phyloP scores from a whole-genome alignment of 2,888 invertebrate species.

The Suillia variegata region DNA sequence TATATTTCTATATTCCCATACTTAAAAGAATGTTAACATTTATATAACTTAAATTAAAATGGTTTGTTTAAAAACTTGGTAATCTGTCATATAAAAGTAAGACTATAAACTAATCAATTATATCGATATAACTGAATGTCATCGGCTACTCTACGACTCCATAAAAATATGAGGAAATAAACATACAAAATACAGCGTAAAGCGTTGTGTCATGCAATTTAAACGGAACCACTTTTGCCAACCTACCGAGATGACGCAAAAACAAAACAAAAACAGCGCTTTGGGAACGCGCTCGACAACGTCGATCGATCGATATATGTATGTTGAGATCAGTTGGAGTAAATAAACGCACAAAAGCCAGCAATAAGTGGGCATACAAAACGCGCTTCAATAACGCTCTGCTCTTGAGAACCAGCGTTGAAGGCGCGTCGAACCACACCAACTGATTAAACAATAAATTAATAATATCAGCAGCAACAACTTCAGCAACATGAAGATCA shows the following conservation, averaged over 20 bases:
- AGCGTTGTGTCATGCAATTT: slow-evolving; percentile 6
- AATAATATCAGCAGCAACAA: slow-evolving; percentile 4
- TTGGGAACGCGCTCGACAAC: neutral
- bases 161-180: neutral
- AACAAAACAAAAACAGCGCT: too few species aligned
- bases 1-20: too few species aligned
- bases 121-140: too few species aligned
- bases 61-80: too few species aligned
- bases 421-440: neutral
- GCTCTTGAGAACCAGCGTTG: neutral
- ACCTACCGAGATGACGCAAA: neutral
- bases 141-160: neutral
- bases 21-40: too few species aligned
- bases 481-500: neutral
- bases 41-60: too few species aligned
- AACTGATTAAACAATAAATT: slow-evolving; percentile 11
- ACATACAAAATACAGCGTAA: too few species aligned
- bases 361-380: too few species aligned
- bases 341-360: too few species aligned
- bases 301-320: too few species aligned
- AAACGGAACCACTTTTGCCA: slow-evolving; percentile 4
- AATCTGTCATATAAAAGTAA: too few species aligned
- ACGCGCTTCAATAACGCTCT: neutral
- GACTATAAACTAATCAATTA: too few species aligned
- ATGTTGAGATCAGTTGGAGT: neutral